Conservation (phyloP, 2,888 invertebrate species). For the Oscheius onirici region DNA sequence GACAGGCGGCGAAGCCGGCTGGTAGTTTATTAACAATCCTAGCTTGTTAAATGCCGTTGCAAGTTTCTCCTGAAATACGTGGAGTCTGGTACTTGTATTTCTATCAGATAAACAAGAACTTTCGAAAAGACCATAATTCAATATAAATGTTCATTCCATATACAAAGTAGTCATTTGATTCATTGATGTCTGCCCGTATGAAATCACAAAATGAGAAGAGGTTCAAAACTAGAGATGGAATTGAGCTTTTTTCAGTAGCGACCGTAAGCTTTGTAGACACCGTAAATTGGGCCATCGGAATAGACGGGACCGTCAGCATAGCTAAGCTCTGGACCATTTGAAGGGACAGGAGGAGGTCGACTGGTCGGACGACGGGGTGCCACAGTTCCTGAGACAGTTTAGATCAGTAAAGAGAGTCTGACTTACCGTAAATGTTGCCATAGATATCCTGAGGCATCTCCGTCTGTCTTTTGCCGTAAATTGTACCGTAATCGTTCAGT, state of each 20-base stretch:
- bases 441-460: conserved; percentile 23
- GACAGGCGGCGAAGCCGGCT: no score
- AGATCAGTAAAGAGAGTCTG: background rate
- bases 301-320: conserved; percentile 44
- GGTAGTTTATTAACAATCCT: no score
- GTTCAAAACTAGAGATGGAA: conserved; percentile 1
- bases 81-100: no score
- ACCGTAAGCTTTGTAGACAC: conserved; percentile 44
- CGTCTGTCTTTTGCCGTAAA: conserved; percentile 25
- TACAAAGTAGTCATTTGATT: background rate
- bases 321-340: background rate
- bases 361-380: conserved; percentile 26
- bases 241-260: conserved; percentile 33
- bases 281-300: conserved; percentile 40
- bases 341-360: conserved; percentile 26
- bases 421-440: conserved; percentile 33
- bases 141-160: background rate
- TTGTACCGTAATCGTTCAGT: conserved; percentile 44
- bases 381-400: conserved; percentile 16
- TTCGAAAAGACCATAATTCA: no score
- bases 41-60: no score
- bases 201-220: conserved; percentile 3
- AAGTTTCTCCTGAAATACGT: no score
- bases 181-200: conserved; percentile 17
- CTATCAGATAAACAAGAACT: no score